Base-by-base conservation (phyloP, 2,797 vertebrate species). In the Sebastes trivittatus region DNA sequence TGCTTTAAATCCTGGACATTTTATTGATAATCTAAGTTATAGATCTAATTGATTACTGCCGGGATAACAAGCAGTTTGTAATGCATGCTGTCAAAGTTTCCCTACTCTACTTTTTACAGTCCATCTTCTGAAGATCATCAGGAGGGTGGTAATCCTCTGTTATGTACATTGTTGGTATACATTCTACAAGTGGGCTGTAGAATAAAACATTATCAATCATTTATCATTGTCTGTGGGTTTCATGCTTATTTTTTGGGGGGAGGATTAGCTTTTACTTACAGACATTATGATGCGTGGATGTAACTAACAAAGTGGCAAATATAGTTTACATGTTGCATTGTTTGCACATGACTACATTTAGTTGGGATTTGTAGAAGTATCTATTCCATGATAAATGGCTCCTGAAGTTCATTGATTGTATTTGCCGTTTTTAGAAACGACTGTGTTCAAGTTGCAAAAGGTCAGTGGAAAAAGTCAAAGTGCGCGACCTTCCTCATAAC, bases 161-260 rank as follows among this genome's bases (percentile, higher is more conserved):
- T 11, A 11, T 75, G 62, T 42, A 61, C 14, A 25, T 77, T 70
- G 23, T 75, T 56, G 60, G 29, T 78, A 55, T 55, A 67, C 82
- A 67, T 64, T 22, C n/a, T 25, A 29, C 63, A 20, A 18, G 14
- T 75, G 83, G 88, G 81, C 89, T 90, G 87, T 89, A 92, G 78
- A 93, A 93, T 90, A 90, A 91, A 91, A 81, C 83, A 81, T 84
- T 66, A 58, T 59, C 54, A 14, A 77, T 56, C 4, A 49, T 66
- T 58, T 34, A 27, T 79, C 62, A 38, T 72, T 46, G 18, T 55
- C 18, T 62, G 2, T 75, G 58, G 38, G 60, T 78, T 83, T 78
- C 13, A 72, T 82, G 74, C 32, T 80, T 65, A 14, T 66, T 61
- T 72, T 38, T 38, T 2, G 11, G 36, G 36, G 46, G 34, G 46